Evolutionary conservation across 2,888 invertebrate species (phyloP).

Genomic region (Nephrocerus scutellatus): DNA sequence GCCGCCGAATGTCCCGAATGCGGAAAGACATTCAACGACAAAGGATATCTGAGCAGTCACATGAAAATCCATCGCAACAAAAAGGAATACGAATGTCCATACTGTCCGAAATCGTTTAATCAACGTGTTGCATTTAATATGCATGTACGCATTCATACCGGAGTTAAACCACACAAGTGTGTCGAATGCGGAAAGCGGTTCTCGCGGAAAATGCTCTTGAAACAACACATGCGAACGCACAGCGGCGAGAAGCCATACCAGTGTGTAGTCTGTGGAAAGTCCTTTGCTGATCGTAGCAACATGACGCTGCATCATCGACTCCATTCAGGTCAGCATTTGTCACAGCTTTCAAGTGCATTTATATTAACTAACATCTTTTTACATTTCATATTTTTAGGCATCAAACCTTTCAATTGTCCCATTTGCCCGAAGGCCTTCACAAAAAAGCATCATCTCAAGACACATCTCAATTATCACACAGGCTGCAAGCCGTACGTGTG

Average conservation of each 20-base stretch:
- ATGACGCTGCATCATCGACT: slow-evolving; percentile 75
- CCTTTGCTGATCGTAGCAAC: slow-evolving; percentile 76
- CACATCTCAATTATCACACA: slow-evolving; percentile 77
- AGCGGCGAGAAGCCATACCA: slow-evolving; percentile 74
- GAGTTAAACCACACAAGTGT: slow-evolving; percentile 72
- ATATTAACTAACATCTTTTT: slow-evolving; percentile 1
- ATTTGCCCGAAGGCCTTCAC: slow-evolving; percentile 66
- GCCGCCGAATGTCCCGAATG: slow-evolving; percentile 64
- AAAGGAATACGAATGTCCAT: slow-evolving; percentile 73
- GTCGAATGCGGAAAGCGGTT: slow-evolving; percentile 73
- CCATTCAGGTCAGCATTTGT: slow-evolving; percentile 56
- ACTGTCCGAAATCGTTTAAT: slow-evolving; percentile 78
- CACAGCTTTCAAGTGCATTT: neutral
- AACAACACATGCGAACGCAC: slow-evolving; percentile 75
- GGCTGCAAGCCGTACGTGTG: slow-evolving; percentile 76
- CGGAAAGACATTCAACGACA: slow-evolving; percentile 76
- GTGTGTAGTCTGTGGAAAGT: slow-evolving; percentile 72
- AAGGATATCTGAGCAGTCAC: slow-evolving; percentile 76
- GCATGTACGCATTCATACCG: slow-evolving; percentile 78
- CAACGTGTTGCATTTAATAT: slow-evolving; percentile 82
- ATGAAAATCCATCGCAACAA: slow-evolving; percentile 78
- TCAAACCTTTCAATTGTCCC: slow-evolving; percentile 66
- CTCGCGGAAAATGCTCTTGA: slow-evolving; percentile 75
- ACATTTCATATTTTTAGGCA: slow-evolving; percentile 50
- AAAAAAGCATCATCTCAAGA: slow-evolving; percentile 78